Evolutionary conservation across 1,140 invertebrate species (phyloP), one percentile per base, ranked within the genome.

Genomic region (Hylyphantes graminicola): DNA sequence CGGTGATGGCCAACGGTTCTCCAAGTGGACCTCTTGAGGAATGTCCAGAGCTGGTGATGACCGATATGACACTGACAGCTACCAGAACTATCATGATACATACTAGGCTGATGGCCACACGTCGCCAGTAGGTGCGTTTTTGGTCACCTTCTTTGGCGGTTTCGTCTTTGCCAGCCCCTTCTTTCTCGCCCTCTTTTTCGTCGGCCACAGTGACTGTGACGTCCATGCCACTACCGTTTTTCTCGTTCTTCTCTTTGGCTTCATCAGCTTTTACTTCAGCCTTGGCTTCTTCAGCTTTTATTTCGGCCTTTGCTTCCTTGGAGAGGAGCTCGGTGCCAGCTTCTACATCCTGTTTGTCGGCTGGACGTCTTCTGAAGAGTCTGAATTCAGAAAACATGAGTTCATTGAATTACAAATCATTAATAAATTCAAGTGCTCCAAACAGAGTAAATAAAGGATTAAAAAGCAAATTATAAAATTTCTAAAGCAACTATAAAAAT

Each of bases 221-320:
- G 87, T 86, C 87, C 89, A 90, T 78, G 15, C 51, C 65, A 48
- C 85, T 86, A 12, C 59, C 78, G 2, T 59, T 80, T 54, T 86
- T 86, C 17, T 75, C 78, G 11, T 50, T 74, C 21, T 79, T 85
- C 0, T 59, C 76, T 61, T 13, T 78, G 15, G 53, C 65, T 35
- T 79, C 82, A 12, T 63, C 78, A 0, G 50, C 75, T 54, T 86
- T 86, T n/a, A 67, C 78, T 11, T 50, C 67, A 17, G 72, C 80
- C 0, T 59, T 70, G 21, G 78, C 75, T 50, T 80, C 77, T 67
- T 82, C 77, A 15, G 78, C n/a, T 12, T 85, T 78, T 13, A 85
- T 79, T 55, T 85, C 82, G 12, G 57, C 74, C 21, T 86, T 76
- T 8, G 68, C 70, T 15, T 78, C 77, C 19, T 85, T 78, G 0